Conservation (phyloP, 2,797 vertebrate genomes). For the Notolabrus celidotus region DNA sequence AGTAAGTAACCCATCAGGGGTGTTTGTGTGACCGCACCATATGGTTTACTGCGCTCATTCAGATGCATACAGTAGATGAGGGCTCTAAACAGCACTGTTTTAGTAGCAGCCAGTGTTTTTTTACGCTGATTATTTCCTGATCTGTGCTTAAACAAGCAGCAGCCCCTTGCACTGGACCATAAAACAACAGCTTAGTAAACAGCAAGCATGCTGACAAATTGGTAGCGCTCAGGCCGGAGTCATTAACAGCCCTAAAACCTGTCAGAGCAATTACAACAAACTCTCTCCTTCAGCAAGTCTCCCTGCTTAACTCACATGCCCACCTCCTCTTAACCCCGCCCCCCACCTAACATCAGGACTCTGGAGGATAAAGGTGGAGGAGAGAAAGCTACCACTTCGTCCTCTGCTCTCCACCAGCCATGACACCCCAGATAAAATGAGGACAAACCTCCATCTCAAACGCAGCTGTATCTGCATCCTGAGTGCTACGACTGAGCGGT, state of each 20-base stretch:
- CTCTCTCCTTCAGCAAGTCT: constrained; percentile 75
- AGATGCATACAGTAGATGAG: constrained; percentile 76
- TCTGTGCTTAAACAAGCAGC: constrained; percentile 85
- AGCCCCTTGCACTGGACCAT: constrained; percentile 86
- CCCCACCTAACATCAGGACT: constrained; percentile 46
- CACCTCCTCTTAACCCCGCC: constrained; percentile 45
- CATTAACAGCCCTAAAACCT: constrained; percentile 91
- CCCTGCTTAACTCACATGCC: constrained; percentile 78
- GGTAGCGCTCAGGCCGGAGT: constrained; percentile 89
- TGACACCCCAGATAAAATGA: constrained; percentile 52
- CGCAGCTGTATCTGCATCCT: constrained; percentile 81
- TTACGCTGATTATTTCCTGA: constrained; percentile 88
- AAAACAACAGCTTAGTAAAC: constrained; percentile 94
- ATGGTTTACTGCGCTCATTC: constrained; percentile 66
- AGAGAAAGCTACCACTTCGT: constrained; percentile 29
- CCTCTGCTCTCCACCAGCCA: constrained; percentile 24
- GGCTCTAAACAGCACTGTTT: constrained; percentile 67
- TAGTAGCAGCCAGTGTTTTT: constrained; percentile 76
- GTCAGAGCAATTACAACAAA: constrained; percentile 85
- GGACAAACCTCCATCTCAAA: constrained; percentile 65
- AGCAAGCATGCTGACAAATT: constrained; percentile 92
- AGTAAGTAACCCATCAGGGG: constrained; percentile 41
- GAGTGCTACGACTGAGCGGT: constrained; percentile 68
- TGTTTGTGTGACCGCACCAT: constrained; percentile 65
- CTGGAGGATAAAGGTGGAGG: constrained; percentile 68